A percentile compares a stretch with the other conserved stretches of the same genome.
Conservation (phyloP, 2,888 invertebrate species). For the Amaurobius ferox region DNA sequence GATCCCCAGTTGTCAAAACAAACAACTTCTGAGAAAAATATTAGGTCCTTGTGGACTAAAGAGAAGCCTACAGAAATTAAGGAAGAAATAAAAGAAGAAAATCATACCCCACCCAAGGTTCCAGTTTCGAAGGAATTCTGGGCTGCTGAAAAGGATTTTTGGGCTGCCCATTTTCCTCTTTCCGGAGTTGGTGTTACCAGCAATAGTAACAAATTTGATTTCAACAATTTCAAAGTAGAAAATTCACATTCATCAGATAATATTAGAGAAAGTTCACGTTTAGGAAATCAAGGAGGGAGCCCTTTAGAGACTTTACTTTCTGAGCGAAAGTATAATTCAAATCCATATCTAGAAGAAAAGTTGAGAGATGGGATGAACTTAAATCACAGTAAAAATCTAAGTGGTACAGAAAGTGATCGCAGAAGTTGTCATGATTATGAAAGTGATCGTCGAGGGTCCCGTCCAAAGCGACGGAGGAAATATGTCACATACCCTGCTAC, state of each 20-base stretch:
- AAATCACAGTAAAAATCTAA: constrained; percentile 18
- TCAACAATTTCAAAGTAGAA: constrained; percentile 43
- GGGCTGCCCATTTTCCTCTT: constrained; percentile 59
- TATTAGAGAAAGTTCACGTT: constrained; percentile 16
- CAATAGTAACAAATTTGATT: constrained; percentile 50
- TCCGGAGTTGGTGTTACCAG: constrained; percentile 26
- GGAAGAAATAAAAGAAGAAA: constrained; percentile 22
- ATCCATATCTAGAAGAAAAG: constrained; percentile 45
- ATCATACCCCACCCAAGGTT: constrained; percentile 14
- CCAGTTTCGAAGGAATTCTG: constrained; percentile 49
- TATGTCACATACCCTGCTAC: constrained; percentile 69
- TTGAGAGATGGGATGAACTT: constrained; percentile 28
- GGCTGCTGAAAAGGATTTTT: constrained; percentile 53
- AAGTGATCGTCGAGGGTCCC: constrained; percentile 26
- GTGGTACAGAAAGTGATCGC: constrained; percentile 63
- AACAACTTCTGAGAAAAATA: constrained; percentile 43
- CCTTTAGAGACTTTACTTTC: constrained; percentile 57
- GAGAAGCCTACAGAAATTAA: constrained; percentile 20
- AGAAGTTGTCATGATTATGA: constrained; percentile 36
- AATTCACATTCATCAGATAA: not conserved
- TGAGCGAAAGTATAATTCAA: constrained; percentile 49
- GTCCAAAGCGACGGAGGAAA: constrained; percentile 53
- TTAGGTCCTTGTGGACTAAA: constrained; percentile 40
- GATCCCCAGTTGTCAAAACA: constrained; percentile 17
- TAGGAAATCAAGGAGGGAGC: constrained; percentile 11